Percentiles rank a stretch among this genome's conserved stretches.
Evolutionary conservation across 2,113 vertebrate species (phyloP).

Genomic region (Lota lota): DNA sequence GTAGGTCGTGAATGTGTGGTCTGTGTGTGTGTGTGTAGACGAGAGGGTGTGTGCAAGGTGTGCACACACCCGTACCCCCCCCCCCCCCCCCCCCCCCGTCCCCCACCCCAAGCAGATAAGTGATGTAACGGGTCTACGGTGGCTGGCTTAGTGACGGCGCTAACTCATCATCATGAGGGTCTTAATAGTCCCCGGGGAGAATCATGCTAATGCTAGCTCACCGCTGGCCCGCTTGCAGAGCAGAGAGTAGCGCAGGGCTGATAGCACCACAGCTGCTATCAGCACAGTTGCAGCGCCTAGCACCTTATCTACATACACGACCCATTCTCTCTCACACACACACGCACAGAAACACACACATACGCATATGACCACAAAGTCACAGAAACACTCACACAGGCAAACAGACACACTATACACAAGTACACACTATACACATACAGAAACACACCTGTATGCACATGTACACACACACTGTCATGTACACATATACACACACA

Average conservation of each 20-base stretch:
- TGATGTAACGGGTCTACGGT: conserved; percentile 32
- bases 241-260: conserved; percentile 12
- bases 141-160: conserved; percentile 38
- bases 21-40: no score
- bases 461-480: conserved; percentile 7
- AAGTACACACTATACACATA: not conserved
- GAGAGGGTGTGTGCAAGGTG: no score
- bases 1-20: no score
- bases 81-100: no score
- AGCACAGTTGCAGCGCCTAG: conserved; percentile 36
- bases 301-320: conserved; percentile 36
- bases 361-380: conserved; percentile 14
- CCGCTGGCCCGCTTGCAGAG: conserved; percentile 41
- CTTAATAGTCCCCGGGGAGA: conserved; percentile 39
- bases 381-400: conserved; percentile 5
- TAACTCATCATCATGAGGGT: conserved; percentile 50
- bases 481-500: conserved; percentile 7
- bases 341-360: conserved; percentile 9
- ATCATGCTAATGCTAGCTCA: conserved; percentile 48
- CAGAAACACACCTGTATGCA: not conserved
- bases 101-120: no score
- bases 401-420: conserved; percentile 14
- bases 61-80: no score
- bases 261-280: conserved; percentile 18
- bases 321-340: conserved; percentile 12